Conservation (phyloP, 2,797 vertebrate genomes). For the Rhodeus uyekii region DNA sequence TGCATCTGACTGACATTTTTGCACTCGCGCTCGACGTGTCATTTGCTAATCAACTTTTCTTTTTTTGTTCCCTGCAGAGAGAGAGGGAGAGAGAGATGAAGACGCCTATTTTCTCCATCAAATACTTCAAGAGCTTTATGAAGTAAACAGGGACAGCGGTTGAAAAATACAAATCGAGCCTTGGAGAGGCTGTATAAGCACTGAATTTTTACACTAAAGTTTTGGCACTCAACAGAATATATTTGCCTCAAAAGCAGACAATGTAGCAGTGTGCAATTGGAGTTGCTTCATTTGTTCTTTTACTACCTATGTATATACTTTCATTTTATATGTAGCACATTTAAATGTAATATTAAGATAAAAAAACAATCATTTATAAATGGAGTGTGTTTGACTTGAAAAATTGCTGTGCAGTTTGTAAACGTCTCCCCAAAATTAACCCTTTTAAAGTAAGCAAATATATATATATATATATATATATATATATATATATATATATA, state of each 20-base stretch:
- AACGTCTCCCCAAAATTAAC: slow-evolving; percentile 64
- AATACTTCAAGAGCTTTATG: slow-evolving; percentile 77
- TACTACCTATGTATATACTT: slow-evolving; percentile 79
- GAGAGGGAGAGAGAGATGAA: slow-evolving; percentile 75
- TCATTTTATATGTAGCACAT: slow-evolving; percentile 82
- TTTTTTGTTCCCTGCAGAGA: slow-evolving; percentile 64
- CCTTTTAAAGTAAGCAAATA: slow-evolving; percentile 54
- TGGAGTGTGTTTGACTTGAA: slow-evolving; percentile 75
- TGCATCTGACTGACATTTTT: neutral
- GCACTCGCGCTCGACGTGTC: slow-evolving; percentile 54
- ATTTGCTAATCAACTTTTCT: slow-evolving; percentile 47
- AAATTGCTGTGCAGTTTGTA: slow-evolving; percentile 81
- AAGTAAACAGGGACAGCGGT: slow-evolving; percentile 80
- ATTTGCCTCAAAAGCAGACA: slow-evolving; percentile 93
- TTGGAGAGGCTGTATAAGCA: slow-evolving; percentile 86
- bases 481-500: no score
- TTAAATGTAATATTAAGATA: slow-evolving; percentile 70
- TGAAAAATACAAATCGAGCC: slow-evolving; percentile 66
- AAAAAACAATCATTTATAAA: slow-evolving; percentile 61
- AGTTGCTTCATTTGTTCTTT: slow-evolving; percentile 68
- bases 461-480: neutral
- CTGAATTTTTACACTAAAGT: slow-evolving; percentile 97
- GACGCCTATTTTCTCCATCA: slow-evolving; percentile 75
- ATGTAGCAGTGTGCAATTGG: slow-evolving; percentile 99
- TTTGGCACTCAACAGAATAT: slow-evolving; percentile 87